Evolutionary conservation across 2,797 vertebrate species (phyloP), one percentile per base, ranked within the genome.

Genomic region (Pteronotus mesoamericanus): DNA sequence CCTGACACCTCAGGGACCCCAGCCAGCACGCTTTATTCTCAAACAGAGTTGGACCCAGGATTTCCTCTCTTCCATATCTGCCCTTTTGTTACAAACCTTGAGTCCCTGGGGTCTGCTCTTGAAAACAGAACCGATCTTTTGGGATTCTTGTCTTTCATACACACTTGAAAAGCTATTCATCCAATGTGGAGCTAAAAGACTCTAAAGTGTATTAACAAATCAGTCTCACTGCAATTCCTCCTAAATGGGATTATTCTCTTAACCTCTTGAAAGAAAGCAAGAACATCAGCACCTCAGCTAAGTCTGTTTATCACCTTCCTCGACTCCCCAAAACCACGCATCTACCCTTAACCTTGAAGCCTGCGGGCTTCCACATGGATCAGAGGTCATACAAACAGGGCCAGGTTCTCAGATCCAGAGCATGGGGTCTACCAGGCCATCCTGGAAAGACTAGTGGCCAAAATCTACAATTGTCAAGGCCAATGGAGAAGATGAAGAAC

Each of bases 101-200:
- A 82, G 84, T 98, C 97, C 96, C 97, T 82, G 86, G 97, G 93
- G 97, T 78, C 84, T 53, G 53, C 87, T 59, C 68, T 97, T 92
- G 96, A 96, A 96, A 97, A 95, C 5, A 92, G 94, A 92, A 86
- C 87, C 39, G 29, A 96, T 95, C 95, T 96, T 96, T 94, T 29
- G 96, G 96, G 96, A 98, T 92, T 97, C 97, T 97, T 87, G 61
- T 44, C 97, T 98, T 97, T 97, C 94, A 92, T 95, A 92, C 94
- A 94, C 61, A 77, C 91, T 97, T 97, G 97, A 97, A 98, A 98
- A 96, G 97, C 97, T 95, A 97, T 97, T 97, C 97, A 97, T 91
- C 57, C 39, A 78, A 82, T 22, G 44, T 95, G 55, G 86, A 87
- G 89, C 96, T 97, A 95, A 96, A 97, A 97, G 97, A 95, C 87